Conservation (phyloP, 2,888 invertebrate genomes). For the Brachycybe producta region DNA sequence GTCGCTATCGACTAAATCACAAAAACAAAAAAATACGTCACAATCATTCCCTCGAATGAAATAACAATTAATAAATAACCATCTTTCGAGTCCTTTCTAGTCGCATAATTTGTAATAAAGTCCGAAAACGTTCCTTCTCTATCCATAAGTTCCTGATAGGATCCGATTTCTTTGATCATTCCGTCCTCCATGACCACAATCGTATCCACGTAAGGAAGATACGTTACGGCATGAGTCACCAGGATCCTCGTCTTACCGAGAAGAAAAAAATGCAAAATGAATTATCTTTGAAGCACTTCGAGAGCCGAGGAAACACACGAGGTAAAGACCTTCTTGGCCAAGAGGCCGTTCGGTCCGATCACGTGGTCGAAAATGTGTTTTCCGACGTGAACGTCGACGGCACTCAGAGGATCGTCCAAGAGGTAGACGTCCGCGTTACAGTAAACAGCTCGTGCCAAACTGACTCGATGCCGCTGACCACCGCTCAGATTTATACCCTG, state of each 20-base stretch:
- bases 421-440: slow-evolving; percentile 76
- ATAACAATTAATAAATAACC: slow-evolving; percentile 4
- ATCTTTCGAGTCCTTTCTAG: slow-evolving; percentile 28
- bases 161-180: slow-evolving; percentile 72
- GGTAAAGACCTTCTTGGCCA: slow-evolving; percentile 32
- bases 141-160: slow-evolving; percentile 73
- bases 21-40: background rate
- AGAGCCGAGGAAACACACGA: slow-evolving; percentile 9
- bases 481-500: slow-evolving; percentile 68
- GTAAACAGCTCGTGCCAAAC: slow-evolving; percentile 82
- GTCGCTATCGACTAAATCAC: background rate
- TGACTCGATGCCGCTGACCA: slow-evolving; percentile 83
- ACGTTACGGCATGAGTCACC: slow-evolving; percentile 91
- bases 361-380: slow-evolving; percentile 94
- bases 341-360: slow-evolving; percentile 55
- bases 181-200: slow-evolving; percentile 83
- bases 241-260: slow-evolving; percentile 58
- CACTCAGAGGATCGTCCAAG: slow-evolving; percentile 87
- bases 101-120: slow-evolving; percentile 39
- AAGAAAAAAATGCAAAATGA: background rate
- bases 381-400: slow-evolving; percentile 94
- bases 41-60: background rate
- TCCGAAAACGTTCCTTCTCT: slow-evolving; percentile 50
- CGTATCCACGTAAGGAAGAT: slow-evolving; percentile 75
- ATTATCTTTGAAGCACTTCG: background rate